phyloP scores from a whole-genome alignment of 2,113 vertebrate species.

The Tenrec ecaudatus region DNA sequence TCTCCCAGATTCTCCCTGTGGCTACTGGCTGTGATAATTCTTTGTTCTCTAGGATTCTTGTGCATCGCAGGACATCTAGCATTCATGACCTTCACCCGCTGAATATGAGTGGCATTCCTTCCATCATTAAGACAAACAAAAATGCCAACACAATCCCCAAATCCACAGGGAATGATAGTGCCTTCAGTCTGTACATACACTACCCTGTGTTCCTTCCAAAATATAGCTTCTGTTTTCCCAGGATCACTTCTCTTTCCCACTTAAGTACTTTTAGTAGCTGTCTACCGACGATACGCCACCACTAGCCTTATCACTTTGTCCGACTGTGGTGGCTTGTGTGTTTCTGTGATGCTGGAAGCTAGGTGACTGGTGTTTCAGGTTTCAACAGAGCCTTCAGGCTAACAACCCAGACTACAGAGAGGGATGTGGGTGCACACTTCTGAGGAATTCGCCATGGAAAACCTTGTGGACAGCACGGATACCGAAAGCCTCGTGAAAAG shows the following conservation, averaged over 20 bases:
- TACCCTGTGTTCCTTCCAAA: background rate
- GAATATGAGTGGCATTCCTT: background rate
- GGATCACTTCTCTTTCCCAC: background rate
- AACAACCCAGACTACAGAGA: too few species aligned
- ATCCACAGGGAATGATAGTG: background rate
- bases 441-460: too few species aligned
- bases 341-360: too few species aligned
- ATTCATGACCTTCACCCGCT: background rate
- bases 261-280: background rate
- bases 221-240: background rate
- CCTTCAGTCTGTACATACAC: too few species aligned
- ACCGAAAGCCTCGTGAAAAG: too few species aligned
- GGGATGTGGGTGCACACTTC: too few species aligned
- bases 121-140: background rate
- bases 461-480: too few species aligned
- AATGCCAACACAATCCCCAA: background rate
- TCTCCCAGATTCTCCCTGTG: background rate
- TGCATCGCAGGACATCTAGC: rapidly evolving
- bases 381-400: too few species aligned
- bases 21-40: background rate
- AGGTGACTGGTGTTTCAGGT: too few species aligned
- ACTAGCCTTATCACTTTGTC: too few species aligned
- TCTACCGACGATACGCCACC: background rate
- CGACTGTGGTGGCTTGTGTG: too few species aligned
- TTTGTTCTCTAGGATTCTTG: background rate